These are phyloP conservation scores for Tenthredo scrophulariae DNA, from an alignment of 2,888 invertebrate species.

Conservation along the genomic window DNA sequence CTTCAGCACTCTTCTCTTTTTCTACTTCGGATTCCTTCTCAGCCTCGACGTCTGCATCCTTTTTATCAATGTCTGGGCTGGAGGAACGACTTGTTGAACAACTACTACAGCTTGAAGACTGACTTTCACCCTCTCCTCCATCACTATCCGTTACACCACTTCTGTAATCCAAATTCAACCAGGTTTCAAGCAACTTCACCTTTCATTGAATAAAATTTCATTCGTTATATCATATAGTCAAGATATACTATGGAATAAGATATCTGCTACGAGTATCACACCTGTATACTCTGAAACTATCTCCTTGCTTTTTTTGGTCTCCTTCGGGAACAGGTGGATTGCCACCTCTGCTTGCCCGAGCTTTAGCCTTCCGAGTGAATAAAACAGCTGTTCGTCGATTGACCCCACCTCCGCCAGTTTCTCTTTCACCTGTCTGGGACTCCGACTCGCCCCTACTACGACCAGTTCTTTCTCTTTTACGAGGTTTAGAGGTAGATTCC, in stretches of 20 bases:
- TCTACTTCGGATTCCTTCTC: slow-evolving; percentile 41
- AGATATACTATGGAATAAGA: not conserved
- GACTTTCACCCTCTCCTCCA: slow-evolving; percentile 75
- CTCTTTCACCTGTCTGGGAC: slow-evolving; percentile 65
- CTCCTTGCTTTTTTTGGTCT: slow-evolving; percentile 73
- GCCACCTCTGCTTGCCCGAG: slow-evolving; percentile 78
- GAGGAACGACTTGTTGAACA: slow-evolving; percentile 75
- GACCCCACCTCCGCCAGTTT: slow-evolving; percentile 81
- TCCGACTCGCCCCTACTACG: slow-evolving; percentile 72
- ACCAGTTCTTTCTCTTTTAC: slow-evolving; percentile 72
- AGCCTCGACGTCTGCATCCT: slow-evolving; percentile 50
- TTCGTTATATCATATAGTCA: not conserved
- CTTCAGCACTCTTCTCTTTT: slow-evolving; percentile 40
- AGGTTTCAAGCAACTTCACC: not conserved
- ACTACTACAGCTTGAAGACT: slow-evolving; percentile 76
- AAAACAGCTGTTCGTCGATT: slow-evolving; percentile 88
- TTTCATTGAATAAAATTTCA: not conserved
- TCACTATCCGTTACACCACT: slow-evolving; percentile 75
- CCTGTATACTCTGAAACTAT: slow-evolving; percentile 76
- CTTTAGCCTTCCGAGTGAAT: slow-evolving; percentile 86
- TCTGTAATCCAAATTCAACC: slow-evolving; percentile 60
- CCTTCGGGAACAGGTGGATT: slow-evolving; percentile 64
- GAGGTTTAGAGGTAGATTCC: slow-evolving; percentile 63
- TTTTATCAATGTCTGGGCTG: slow-evolving; percentile 71
- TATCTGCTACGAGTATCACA: slow-evolving; percentile 53